Conservation (phyloP, 2,797 vertebrate genomes). For the Ptychobarbus kaznakovi region DNA sequence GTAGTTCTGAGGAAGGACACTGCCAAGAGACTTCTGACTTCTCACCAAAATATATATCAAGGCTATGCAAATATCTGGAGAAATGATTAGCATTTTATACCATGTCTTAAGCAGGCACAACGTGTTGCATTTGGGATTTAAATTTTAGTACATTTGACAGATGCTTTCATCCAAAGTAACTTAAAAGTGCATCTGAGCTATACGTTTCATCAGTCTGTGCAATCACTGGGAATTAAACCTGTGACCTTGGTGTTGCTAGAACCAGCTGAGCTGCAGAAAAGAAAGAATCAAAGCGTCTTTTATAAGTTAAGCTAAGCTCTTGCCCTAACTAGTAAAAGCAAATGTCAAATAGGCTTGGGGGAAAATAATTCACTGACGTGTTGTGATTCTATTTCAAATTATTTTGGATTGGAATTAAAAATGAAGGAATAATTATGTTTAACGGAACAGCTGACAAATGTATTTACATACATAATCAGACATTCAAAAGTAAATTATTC, state of each 20-base stretch:
- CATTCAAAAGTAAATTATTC: neutral
- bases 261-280: neutral
- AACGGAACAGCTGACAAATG: neutral
- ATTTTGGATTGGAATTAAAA: neutral
- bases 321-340: neutral
- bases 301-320: neutral
- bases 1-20: neutral
- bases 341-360: neutral
- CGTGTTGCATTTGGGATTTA: neutral
- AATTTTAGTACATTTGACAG: neutral
- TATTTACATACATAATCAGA: neutral
- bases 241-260: neutral
- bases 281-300: slow-evolving; percentile 1
- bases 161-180: slow-evolving; percentile 5
- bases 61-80: slow-evolving; percentile 15
- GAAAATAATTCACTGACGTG: neutral
- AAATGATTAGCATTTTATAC: slow-evolving; percentile 20
- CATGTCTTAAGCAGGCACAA: neutral
- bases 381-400: neutral
- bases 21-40: neutral
- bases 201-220: neutral
- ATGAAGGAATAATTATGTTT: slow-evolving; percentile 8
- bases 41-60: slow-evolving; percentile 1
- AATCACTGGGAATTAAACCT: slow-evolving; percentile 25
- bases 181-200: neutral